Evolutionary conservation across 2,797 vertebrate species (phyloP).

Genomic region (Coluber constrictor): DNA sequence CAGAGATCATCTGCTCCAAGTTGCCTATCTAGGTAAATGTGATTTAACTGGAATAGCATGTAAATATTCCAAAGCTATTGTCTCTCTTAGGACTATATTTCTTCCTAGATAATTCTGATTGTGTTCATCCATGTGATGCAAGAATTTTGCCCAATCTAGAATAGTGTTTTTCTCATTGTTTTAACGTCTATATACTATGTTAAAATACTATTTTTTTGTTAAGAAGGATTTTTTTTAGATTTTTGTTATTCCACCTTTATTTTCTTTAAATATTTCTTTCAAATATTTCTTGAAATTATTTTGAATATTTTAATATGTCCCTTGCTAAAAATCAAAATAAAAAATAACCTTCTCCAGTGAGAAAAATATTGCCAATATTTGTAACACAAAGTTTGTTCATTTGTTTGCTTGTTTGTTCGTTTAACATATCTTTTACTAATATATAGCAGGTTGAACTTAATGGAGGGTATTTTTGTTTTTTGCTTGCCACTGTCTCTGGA

Average conservation of each 20-base stretch:
- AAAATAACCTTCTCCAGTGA: neutral
- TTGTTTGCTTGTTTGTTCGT: neutral
- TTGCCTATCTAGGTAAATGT: neutral
- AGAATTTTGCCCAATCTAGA: neutral
- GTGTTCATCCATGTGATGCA: neutral
- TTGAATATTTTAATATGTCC: neutral
- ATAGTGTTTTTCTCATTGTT: neutral
- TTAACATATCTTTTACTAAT: neutral
- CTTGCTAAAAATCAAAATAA: neutral
- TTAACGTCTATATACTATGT: neutral
- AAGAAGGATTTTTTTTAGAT: neutral
- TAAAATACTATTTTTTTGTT: neutral
- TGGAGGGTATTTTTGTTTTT: too few species aligned
- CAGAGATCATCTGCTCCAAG: neutral
- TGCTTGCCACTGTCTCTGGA: too few species aligned
- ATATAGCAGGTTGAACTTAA: neutral
- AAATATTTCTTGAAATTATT: neutral
- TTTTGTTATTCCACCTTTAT: too few species aligned
- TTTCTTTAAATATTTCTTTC: too few species aligned
- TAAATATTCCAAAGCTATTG: neutral
- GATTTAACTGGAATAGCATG: neutral
- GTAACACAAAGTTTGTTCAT: neutral
- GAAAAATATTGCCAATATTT: neutral
- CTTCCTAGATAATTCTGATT: neutral
- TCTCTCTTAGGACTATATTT: neutral